These are phyloP conservation scores for Furcula furcula DNA, from an alignment of 2,888 invertebrate species.

Conservation along the genomic window DNA sequence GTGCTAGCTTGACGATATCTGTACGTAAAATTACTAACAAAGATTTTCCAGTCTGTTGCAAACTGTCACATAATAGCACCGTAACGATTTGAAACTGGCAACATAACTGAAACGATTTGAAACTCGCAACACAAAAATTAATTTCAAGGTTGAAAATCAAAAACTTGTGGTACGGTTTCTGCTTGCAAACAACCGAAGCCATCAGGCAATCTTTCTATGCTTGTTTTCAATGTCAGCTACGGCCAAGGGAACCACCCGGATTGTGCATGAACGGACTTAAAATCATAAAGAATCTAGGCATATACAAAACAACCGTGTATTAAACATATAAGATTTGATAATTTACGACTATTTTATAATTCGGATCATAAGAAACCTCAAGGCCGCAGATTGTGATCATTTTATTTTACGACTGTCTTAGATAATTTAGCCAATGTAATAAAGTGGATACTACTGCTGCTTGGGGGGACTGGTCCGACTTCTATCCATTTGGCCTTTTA, in stretches of 20 bases:
- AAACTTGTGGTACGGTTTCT: too few relatives aligned
- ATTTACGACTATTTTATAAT: not conserved
- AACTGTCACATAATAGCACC: slow-evolving; percentile 2
- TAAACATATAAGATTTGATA: not conserved
- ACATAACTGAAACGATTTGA: not conserved
- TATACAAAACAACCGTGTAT: too few relatives aligned
- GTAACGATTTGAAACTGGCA: not conserved
- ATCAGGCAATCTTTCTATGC: slow-evolving; percentile 3
- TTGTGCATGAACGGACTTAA: too few relatives aligned
- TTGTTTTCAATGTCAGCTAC: slow-evolving; percentile 1
- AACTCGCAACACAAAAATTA: not conserved
- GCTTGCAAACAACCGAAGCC: too few relatives aligned
- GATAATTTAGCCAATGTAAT: not conserved
- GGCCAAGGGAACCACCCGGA: too few relatives aligned
- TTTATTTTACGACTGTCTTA: not conserved
- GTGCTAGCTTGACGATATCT: slow-evolving; percentile 2
- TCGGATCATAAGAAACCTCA: not conserved
- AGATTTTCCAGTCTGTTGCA: slow-evolving; percentile 2
- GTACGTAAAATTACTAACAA: not conserved
- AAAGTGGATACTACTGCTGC: too few relatives aligned
- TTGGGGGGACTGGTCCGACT: too few relatives aligned
- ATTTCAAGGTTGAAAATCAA: not conserved
- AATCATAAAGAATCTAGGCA: too few relatives aligned
- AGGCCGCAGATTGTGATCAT: not conserved
- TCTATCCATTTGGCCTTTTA: too few relatives aligned